These are phyloP conservation scores for Latrodectus hesperus DNA, from an alignment of 2,888 invertebrate genomes.

Conservation along the genomic window DNA sequence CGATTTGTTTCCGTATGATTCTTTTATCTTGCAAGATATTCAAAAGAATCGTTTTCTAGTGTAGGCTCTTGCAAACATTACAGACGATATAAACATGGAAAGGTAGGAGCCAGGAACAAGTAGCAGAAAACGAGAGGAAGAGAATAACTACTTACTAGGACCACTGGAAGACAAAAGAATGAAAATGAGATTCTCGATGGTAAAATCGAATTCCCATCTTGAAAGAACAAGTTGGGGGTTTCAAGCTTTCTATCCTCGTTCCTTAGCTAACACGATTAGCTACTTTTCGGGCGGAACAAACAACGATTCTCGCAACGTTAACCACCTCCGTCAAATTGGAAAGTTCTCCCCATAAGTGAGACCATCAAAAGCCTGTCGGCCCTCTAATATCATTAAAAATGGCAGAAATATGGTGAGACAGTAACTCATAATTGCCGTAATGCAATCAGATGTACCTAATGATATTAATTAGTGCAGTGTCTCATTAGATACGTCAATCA, in stretches of 20 bases:
- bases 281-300: slow-evolving; percentile 4
- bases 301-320: slow-evolving; percentile 4
- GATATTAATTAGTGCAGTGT: slow-evolving; percentile 63
- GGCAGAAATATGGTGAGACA: slow-evolving; percentile 59
- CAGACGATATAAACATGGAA: too few species aligned
- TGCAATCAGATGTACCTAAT: slow-evolving; percentile 67
- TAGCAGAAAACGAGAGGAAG: too few species aligned
- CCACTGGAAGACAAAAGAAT: too few species aligned
- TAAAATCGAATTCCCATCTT: not conserved
- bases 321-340: not conserved
- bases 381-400: slow-evolving; percentile 51
- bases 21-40: too few species aligned
- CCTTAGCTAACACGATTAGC: slow-evolving; percentile 36
- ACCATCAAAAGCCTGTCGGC: slow-evolving; percentile 47
- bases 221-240: not conserved
- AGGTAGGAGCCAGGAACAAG: too few species aligned
- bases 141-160: too few species aligned
- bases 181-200: not conserved
- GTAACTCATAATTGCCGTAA: slow-evolving; percentile 58
- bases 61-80: too few species aligned
- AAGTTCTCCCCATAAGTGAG: slow-evolving; percentile 7
- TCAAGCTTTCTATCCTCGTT: slow-evolving; percentile 7
- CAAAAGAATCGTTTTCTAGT: too few species aligned
- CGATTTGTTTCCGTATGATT: too few species aligned
- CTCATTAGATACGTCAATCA: slow-evolving; percentile 64